Base-by-base conservation (phyloP, 1,140 invertebrate species). In the Trachymyrmex septentrionalis region DNA sequence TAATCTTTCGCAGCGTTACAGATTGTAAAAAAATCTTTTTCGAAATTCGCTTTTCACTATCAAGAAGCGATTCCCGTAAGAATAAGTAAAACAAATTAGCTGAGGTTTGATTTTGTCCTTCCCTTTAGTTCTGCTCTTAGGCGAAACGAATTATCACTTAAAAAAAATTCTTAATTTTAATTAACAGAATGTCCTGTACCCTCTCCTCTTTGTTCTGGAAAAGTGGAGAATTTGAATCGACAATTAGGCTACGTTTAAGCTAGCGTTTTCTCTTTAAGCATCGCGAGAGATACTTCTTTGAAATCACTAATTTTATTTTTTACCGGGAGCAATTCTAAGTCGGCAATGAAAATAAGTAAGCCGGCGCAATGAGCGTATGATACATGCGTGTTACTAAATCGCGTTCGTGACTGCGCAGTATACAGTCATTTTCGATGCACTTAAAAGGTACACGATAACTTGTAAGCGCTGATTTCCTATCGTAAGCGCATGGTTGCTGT, bases 341-440 rank as follows among this genome's bases (percentile, higher is more conserved):
- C 77, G 64, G 77, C 30, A 6, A 69, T 69, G 64, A 71, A 19
- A 66, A 66, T 77, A 77, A 80, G 63, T 44, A n/a, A 81, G 30
- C 53, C 21, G 30, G 30, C 21, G 50, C 12, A 34, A 57, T 21
- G 7, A 50, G 27, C 48, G 30, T 44, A 16, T n/a, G 50, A 50
- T 55, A 55, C 48, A 55, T 34, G 27, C 38, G 48, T 38, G 48
- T 34, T 24, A 55, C 7, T 80, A 63, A 78, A 24, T 2, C 50
- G 21, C 21, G 30, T 80, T 69, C 44, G 77, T 69, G 63, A 69
- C 27, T 69, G 10, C 16, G 9, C 30, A 21, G 48, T 30, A 24
- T 71, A 69, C 27, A 81, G 64, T 57, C 78, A 71, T 81, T 81
- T 69, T 69, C 77, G 63, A 44, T 38, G n/a, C 48, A 55, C 48